Evolutionary conservation across 2,888 invertebrate genomes (phyloP), one percentile per base, ranked within the genome.

Genomic region (Petrolisthes cinctipes): DNA sequence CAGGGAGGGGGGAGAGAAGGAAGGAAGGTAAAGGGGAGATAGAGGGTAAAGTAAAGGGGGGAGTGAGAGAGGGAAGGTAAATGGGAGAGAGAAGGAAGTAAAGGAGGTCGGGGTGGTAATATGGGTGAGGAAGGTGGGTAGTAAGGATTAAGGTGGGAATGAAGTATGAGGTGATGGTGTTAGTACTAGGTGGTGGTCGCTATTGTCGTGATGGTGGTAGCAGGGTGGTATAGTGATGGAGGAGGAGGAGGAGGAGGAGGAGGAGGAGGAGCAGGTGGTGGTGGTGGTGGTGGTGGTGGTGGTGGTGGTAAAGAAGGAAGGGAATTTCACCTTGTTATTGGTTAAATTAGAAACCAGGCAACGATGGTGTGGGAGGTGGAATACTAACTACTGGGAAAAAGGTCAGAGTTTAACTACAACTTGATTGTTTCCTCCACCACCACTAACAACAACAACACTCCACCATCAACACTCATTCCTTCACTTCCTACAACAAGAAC

Each of bases 261-360:
- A 23, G 73, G 1, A 4, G 73, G 37, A n/a, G 73, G 73, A 23
- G 73, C 1, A 7, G 17, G 61, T 2, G 61, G 61, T 2, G 61
- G 61, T 2, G 61, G 61, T 11, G 61, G 17, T 2, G 17, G 61
- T 9, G 61, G 17, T 1, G 61, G 61, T 2, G 61, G 61, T 17
- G 61, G 61, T 9, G 17, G 61, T 17, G 73, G 20, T 11, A 4
- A 20, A 23, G 23, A 37, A 76, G 82, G 78, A 66, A 51, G 86
- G 37, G 80, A 80, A 83, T 83, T 76, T 83, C 86, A 61, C 73
- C 86, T 86, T 71, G 56, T 86, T 83, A 86, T 83, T 78, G 83
- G 71, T 83, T 66, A 83, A 86, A 86, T 86, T 86, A 86, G 86
- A 86, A 83, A 83, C 83, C 73, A 86, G 80, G 78, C 82, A 37